These are phyloP conservation scores for Cryptotermes secundus DNA, from an alignment of 1,140 invertebrate genomes.

Conservation along the genomic window DNA sequence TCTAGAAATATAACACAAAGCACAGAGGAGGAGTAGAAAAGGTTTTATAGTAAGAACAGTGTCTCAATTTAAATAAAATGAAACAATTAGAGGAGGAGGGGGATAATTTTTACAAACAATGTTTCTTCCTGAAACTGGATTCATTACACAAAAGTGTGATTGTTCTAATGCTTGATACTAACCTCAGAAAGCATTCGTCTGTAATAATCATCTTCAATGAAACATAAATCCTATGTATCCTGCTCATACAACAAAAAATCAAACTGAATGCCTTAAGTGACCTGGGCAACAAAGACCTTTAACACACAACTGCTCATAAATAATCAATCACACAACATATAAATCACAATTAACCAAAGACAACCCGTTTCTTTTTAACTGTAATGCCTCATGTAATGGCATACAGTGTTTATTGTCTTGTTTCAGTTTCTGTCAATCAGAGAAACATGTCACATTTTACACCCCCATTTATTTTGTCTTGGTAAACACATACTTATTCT, in stretches of 20 bases:
- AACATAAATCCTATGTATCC: too few species aligned
- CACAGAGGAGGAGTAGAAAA: too few species aligned
- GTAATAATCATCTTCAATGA: too few species aligned
- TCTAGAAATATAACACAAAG: too few species aligned
- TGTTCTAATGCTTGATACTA: neutral
- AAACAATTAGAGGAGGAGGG: too few species aligned
- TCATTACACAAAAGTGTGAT: neutral
- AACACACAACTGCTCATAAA: neutral
- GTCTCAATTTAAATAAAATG: too few species aligned
- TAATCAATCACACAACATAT: slow-evolving; percentile 2
- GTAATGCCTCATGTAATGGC: neutral
- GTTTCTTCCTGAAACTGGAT: too few species aligned
- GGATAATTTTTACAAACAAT: too few species aligned
- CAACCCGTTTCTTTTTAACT: neutral
- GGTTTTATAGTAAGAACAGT: too few species aligned
- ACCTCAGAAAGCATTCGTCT: too few species aligned
- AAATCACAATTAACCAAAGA: neutral
- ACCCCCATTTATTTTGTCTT: neutral
- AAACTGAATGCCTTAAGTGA: neutral
- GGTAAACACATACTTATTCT: neutral
- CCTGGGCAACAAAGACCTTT: neutral
- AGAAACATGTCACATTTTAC: too few species aligned
- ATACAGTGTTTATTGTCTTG: neutral
- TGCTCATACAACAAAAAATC: neutral
- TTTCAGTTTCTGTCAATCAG: neutral